These are phyloP conservation scores for Cactoblastis cactorum DNA, from an alignment of 2,888 invertebrate genomes.

Conservation along the genomic window DNA sequence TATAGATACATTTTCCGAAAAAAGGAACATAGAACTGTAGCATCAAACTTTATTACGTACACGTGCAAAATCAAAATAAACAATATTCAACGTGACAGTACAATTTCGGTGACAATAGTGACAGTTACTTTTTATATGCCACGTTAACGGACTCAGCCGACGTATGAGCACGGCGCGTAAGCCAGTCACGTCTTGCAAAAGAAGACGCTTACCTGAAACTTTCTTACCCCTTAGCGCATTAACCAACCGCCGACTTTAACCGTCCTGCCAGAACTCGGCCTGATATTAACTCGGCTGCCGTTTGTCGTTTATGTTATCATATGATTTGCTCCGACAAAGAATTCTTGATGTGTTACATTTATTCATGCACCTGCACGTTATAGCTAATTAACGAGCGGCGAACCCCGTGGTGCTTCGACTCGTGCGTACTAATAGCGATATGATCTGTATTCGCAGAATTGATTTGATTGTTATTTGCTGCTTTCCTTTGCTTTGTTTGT, in stretches of 20 bases:
- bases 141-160: constrained; percentile 29
- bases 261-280: constrained; percentile 37
- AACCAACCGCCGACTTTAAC: constrained; percentile 59
- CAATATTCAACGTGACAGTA: constrained; percentile 9
- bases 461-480: constrained; percentile 1
- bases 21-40: neutral
- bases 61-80: neutral
- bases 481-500: neutral
- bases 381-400: constrained; percentile 5
- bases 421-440: neutral
- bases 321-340: constrained; percentile 15
- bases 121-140: constrained; percentile 37
- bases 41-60: neutral
- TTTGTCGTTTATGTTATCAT: constrained; percentile 24
- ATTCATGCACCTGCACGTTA: constrained; percentile 8
- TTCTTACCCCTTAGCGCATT: constrained; percentile 75
- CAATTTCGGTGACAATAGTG: constrained; percentile 17
- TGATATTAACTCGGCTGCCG: constrained; percentile 33
- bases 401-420: neutral
- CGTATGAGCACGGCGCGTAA: constrained; percentile 41
- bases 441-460: constrained; percentile 3
- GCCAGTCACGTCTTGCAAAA: constrained; percentile 66
- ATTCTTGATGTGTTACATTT: constrained; percentile 16
- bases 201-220: constrained; percentile 77
- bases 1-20: neutral